Evolutionary conservation across 1,140 invertebrate genomes (phyloP).

Genomic region (Procambarus virginalis): DNA sequence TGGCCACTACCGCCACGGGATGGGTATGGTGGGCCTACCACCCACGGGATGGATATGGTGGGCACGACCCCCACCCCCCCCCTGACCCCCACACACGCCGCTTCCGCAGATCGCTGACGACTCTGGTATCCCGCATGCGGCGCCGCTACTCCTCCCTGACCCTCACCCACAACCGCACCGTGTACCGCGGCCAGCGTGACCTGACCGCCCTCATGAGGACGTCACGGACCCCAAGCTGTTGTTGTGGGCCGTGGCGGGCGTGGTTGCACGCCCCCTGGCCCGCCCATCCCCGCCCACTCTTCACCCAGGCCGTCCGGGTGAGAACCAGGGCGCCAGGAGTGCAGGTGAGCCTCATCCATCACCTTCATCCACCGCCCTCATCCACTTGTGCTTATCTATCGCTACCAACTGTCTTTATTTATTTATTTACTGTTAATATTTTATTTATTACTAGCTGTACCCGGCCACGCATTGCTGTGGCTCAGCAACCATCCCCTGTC

Average conservation of each 20-base stretch:
- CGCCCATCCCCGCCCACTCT: constrained; percentile 38
- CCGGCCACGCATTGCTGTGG: too few relatives aligned
- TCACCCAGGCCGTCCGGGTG: constrained; percentile 18
- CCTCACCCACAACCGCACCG: neutral
- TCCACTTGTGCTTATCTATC: too few relatives aligned
- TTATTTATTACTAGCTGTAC: too few relatives aligned
- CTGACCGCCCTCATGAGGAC: constrained; percentile 48
- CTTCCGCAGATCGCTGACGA: constrained; percentile 8
- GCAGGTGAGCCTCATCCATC: constrained; percentile 2
- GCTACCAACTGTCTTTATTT: too few relatives aligned
- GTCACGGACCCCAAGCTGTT: constrained; percentile 32
- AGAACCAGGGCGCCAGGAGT: constrained; percentile 30
- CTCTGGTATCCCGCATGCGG: constrained; percentile 25
- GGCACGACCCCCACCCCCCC: too few relatives aligned
- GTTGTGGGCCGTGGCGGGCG: constrained; percentile 27
- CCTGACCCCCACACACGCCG: neutral
- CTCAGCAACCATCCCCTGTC: too few relatives aligned
- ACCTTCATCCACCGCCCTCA: too few relatives aligned
- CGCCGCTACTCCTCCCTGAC: neutral
- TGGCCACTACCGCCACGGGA: too few relatives aligned
- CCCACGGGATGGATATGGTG: too few relatives aligned
- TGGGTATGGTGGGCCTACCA: too few relatives aligned
- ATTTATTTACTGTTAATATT: too few relatives aligned
- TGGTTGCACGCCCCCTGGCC: constrained; percentile 40
- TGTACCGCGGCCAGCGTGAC: constrained; percentile 26